phyloP scores from a whole-genome alignment of 1,140 invertebrate genomes.

The Drosophila paulistorum region DNA sequence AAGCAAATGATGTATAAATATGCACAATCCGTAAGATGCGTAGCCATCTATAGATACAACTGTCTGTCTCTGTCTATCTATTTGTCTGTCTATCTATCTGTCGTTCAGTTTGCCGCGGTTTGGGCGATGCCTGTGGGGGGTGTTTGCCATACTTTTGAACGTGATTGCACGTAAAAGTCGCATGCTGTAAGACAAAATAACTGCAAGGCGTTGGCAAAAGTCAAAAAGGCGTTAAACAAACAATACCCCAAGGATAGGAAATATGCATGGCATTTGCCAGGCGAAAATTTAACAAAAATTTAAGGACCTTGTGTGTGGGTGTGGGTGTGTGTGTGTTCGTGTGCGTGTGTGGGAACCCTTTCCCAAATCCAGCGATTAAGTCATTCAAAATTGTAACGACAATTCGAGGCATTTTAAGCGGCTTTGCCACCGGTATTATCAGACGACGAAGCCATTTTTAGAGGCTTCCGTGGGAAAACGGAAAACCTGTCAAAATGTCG shows the following conservation, averaged over 20 bases:
- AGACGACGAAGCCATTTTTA: slow-evolving; percentile 28
- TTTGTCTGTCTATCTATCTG: slow-evolving; percentile 7
- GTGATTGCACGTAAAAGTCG: slow-evolving; percentile 59
- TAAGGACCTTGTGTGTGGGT: neutral
- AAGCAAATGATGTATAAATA: slow-evolving; percentile 58
- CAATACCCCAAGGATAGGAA: slow-evolving; percentile 38
- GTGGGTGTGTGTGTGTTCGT: neutral
- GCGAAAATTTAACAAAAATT: slow-evolving; percentile 3
- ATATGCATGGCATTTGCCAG: slow-evolving; percentile 31
- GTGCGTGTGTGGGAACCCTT: slow-evolving; percentile 14
- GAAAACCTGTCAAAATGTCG: slow-evolving; percentile 77
- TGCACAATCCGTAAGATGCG: slow-evolving; percentile 50
- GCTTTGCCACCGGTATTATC: slow-evolving; percentile 36
- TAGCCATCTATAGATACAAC: slow-evolving; percentile 52
- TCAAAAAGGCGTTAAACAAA: slow-evolving; percentile 39
- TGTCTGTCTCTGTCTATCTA: neutral
- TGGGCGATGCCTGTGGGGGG: slow-evolving; percentile 18
- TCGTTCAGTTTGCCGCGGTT: neutral
- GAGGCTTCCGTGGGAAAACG: slow-evolving; percentile 67
- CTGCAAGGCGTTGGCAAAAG: slow-evolving; percentile 46
- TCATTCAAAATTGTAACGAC: slow-evolving; percentile 19
- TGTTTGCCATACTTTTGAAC: slow-evolving; percentile 32
- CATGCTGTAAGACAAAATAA: slow-evolving; percentile 60
- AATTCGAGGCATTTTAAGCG: slow-evolving; percentile 19
- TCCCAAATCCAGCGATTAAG: slow-evolving; percentile 31